These are phyloP conservation scores for Magallana angulata DNA, from an alignment of 1,140 invertebrate genomes.

Conservation along the genomic window DNA sequence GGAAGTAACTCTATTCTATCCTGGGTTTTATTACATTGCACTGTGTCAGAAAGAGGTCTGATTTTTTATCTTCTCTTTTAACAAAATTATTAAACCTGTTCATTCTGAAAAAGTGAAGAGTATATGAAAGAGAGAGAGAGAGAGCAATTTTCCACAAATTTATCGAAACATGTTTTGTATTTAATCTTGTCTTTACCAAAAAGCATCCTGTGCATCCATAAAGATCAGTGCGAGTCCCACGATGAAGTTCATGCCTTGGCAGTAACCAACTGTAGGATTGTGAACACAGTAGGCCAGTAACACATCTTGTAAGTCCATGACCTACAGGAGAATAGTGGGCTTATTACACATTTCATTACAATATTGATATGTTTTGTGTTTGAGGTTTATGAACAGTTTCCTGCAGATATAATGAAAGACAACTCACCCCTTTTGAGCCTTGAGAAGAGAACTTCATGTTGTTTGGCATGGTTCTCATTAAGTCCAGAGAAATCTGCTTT, in stretches of 20 bases:
- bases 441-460: constrained; percentile 81
- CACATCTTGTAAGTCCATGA: constrained; percentile 80
- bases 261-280: constrained; percentile 81
- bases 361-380: too few species aligned
- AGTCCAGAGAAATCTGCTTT: constrained; percentile 81
- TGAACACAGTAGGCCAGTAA: constrained; percentile 82
- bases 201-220: constrained; percentile 81
- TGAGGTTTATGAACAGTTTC: too few species aligned
- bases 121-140: neutral
- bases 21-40: too few species aligned
- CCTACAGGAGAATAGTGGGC: constrained; percentile 66
- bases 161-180: too few species aligned
- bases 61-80: too few species aligned
- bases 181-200: constrained; percentile 77
- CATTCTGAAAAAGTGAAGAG: neutral
- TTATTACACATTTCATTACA: too few species aligned
- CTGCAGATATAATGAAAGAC: neutral
- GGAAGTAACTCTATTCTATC: too few species aligned
- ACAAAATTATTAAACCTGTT: too few species aligned
- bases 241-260: constrained; percentile 83
- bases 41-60: too few species aligned
- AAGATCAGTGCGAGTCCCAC: constrained; percentile 81
- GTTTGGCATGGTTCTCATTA: constrained; percentile 81
- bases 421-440: constrained; percentile 80
- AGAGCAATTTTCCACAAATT: neutral